These are phyloP conservation scores for Prionchulus punctatus DNA, from an alignment of 2,888 invertebrate species.

Conservation along the genomic window DNA sequence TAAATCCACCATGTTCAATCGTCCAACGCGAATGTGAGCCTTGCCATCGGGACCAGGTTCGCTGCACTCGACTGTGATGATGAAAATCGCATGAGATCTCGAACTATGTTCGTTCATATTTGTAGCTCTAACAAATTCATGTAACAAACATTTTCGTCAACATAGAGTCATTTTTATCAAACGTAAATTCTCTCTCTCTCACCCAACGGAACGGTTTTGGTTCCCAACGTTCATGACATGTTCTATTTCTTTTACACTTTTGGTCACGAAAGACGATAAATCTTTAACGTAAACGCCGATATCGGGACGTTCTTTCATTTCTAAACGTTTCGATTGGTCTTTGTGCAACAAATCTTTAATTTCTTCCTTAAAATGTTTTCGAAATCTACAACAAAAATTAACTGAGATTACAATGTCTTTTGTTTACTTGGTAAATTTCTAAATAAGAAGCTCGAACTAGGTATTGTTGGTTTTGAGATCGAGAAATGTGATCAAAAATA, in stretches of 20 bases:
- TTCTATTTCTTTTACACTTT: slow-evolving; percentile 79
- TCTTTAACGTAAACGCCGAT: slow-evolving; percentile 78
- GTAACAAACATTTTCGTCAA: background rate
- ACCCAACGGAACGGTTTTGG: slow-evolving; percentile 75
- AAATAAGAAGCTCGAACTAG: slow-evolving; percentile 88
- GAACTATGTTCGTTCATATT: slow-evolving; percentile 98
- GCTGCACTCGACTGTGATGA: slow-evolving; percentile 88
- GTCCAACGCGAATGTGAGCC: slow-evolving; percentile 60
- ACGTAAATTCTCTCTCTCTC: slow-evolving; percentile 15
- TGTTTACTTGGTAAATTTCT: slow-evolving; percentile 57
- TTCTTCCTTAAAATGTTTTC: slow-evolving; percentile 42
- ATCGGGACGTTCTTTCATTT: slow-evolving; percentile 57
- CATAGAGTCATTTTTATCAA: background rate
- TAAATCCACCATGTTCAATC: slow-evolving; percentile 87
- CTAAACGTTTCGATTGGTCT: slow-evolving; percentile 49
- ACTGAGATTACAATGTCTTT: background rate
- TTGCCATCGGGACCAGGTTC: slow-evolving; percentile 46
- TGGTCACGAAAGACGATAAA: slow-evolving; percentile 74
- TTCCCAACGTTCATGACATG: slow-evolving; percentile 84
- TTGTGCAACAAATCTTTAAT: slow-evolving; percentile 50
- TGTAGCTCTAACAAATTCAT: slow-evolving; percentile 48
- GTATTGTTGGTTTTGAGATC: slow-evolving; percentile 71
- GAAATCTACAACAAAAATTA: background rate
- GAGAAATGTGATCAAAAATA: slow-evolving; percentile 82
- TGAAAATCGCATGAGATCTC: slow-evolving; percentile 85